Evolutionary conservation across 2,888 invertebrate species (phyloP), one percentile per base, ranked within the genome.

Genomic region (Perizoma affinitatum): DNA sequence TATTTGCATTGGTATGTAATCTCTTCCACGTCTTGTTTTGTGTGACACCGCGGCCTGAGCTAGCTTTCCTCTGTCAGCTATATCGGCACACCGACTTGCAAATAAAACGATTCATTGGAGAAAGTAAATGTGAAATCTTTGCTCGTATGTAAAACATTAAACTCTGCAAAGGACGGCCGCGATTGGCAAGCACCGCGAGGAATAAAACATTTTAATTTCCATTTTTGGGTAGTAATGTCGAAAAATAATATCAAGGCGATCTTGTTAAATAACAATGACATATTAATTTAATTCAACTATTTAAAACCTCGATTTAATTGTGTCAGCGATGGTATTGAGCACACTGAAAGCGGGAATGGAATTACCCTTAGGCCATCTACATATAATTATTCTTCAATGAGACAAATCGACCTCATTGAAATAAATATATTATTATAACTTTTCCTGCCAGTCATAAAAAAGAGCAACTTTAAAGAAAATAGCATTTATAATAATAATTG

Each of bases 111-210:
- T 74, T 69, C 68, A 73, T 43, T 54, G 77, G 84, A 80, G 87
- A 87, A 87, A 87, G 87, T 84, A 72, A 83, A 84, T 82, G 85
- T 85, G 85, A 86, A 87, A 86, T 85, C 82, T 79, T 76, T 75
- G 76, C 69, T 73, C 71, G 72, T 69, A 73, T 74, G 75, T 73
- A 75, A 74, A 72, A 70, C 63, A 67, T 68, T 73, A 70, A 66
- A 63, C 59, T 68, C 51, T 11, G 59, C 56, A 61, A 70, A 74
- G 72, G 73, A 72, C 69, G 43, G 43, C 49, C 51, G 42, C 69
- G 38, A 36, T 49, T 47, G 42, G 47, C 50, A 22, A 34, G 34
- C 42, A 51, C 54, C 41, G 47, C 47, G n/a, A 55, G 42, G 46
- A 51, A 55, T 59, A 60, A 54, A 59, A 54, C 48, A 58, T 50